Evolutionary conservation across 2,888 invertebrate species (phyloP).

Genomic region (Eristalinus aeneus): DNA sequence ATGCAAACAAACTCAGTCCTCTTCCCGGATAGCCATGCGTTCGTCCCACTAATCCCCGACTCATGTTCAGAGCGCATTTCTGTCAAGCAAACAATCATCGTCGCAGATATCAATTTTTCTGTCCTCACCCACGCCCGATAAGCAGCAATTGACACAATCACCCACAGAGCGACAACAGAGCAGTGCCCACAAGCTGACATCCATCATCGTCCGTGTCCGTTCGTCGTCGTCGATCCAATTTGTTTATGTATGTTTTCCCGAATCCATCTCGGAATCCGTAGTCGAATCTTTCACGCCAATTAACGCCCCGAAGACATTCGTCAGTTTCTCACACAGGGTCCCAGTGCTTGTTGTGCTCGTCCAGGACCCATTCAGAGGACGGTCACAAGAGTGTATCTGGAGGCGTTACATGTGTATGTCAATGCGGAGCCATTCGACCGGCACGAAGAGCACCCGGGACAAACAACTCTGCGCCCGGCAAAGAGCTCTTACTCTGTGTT

Average conservation of each 20-base stretch:
- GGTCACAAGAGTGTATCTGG: constrained; percentile 36
- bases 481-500: constrained; percentile 43
- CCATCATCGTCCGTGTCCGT: constrained; percentile 57
- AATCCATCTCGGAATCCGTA: constrained; percentile 44
- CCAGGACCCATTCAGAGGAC: constrained; percentile 4
- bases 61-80: constrained; percentile 15
- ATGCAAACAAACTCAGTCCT: constrained; percentile 17
- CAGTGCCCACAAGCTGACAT: constrained; percentile 41
- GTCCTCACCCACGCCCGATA: constrained; percentile 5
- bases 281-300: constrained; percentile 64
- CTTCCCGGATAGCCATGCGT: background rate
- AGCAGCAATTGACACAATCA: constrained; percentile 54
- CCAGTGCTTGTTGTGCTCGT: background rate
- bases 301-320: constrained; percentile 66
- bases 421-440: constrained; percentile 29
- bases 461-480: constrained; percentile 20
- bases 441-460: constrained; percentile 31
- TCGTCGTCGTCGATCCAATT: constrained; percentile 23
- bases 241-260: constrained; percentile 62
- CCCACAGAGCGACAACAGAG: background rate
- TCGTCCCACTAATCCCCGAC: constrained; percentile 15
- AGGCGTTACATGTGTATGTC: constrained; percentile 58
- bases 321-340: constrained; percentile 40
- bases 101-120: constrained; percentile 50
- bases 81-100: constrained; percentile 43